Conservation (phyloP, 1,140 invertebrate genomes). For the Temnothorax longispinosus region DNA sequence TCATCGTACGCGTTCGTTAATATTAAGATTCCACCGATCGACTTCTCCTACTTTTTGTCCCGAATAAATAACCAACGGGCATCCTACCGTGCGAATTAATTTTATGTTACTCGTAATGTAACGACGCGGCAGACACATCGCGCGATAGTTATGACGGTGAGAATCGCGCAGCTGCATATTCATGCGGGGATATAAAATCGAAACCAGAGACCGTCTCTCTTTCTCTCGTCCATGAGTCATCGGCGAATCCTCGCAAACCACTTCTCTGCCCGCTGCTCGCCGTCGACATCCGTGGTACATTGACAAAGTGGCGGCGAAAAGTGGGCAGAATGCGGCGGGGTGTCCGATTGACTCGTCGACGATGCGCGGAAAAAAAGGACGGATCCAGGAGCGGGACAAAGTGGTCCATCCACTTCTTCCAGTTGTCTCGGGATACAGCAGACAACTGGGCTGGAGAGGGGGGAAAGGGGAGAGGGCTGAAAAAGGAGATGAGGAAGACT, state of each 20-base stretch:
- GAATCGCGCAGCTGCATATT: slow-evolving; percentile 51
- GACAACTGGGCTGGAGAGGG: not conserved
- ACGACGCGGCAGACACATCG: slow-evolving; percentile 20
- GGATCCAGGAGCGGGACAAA: slow-evolving; percentile 78
- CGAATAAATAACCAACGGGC: slow-evolving; percentile 14
- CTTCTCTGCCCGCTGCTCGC: slow-evolving; percentile 31
- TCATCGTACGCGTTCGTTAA: not conserved
- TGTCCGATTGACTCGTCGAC: slow-evolving; percentile 84
- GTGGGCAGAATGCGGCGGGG: slow-evolving; percentile 79
- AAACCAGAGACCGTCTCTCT: slow-evolving; percentile 15
- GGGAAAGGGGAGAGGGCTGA: not conserved
- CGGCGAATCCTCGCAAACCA: not conserved
- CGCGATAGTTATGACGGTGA: slow-evolving; percentile 37
- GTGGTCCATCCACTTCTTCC: slow-evolving; percentile 83
- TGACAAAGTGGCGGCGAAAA: slow-evolving; percentile 73
- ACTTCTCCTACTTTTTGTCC: not conserved
- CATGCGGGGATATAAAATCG: slow-evolving; percentile 40
- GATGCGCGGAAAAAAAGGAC: slow-evolving; percentile 69
- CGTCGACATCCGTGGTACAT: slow-evolving; percentile 55
- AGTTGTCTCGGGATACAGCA: slow-evolving; percentile 68
- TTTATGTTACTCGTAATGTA: slow-evolving; percentile 47
- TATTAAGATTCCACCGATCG: not conserved
- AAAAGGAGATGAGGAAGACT: slow-evolving; percentile 66
- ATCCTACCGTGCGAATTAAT: slow-evolving; percentile 44
- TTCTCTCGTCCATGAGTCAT: slow-evolving; percentile 42